Evolutionary conservation across 2,113 vertebrate species (phyloP).

Genomic region (Microtus montanus): DNA sequence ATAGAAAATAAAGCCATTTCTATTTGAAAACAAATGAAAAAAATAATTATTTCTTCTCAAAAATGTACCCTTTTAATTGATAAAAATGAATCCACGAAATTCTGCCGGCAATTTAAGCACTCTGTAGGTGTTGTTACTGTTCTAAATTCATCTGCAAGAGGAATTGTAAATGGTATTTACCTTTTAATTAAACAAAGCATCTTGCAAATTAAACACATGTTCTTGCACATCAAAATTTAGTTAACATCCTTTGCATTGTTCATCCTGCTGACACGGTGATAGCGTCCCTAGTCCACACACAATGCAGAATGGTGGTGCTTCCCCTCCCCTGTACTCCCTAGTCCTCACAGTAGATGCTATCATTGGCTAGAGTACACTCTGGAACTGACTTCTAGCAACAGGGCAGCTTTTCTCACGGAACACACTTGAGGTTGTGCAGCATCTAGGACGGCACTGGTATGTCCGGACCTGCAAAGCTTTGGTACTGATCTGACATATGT

Average conservation of each 20-base stretch:
- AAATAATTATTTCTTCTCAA: slow-evolving; percentile 72
- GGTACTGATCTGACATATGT: slow-evolving; percentile 83
- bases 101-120: slow-evolving; percentile 77
- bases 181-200: slow-evolving; percentile 88
- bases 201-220: slow-evolving; percentile 86
- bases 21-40: slow-evolving; percentile 75
- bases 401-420: slow-evolving; percentile 65
- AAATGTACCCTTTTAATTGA: slow-evolving; percentile 77
- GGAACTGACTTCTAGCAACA: slow-evolving; percentile 74
- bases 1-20: slow-evolving; percentile 73
- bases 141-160: slow-evolving; percentile 83
- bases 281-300: slow-evolving; percentile 70
- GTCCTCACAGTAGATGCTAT: slow-evolving; percentile 71
- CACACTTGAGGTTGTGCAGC: slow-evolving; percentile 74
- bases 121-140: slow-evolving; percentile 81
- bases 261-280: slow-evolving; percentile 73
- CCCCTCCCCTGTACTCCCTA: slow-evolving; percentile 57
- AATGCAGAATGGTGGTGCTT: slow-evolving; percentile 41
- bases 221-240: slow-evolving; percentile 83
- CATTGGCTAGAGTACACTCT: slow-evolving; percentile 59
- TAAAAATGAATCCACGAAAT: slow-evolving; percentile 78
- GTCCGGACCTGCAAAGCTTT: slow-evolving; percentile 82
- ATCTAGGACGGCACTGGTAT: slow-evolving; percentile 63
- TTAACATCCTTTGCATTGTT: slow-evolving; percentile 83
- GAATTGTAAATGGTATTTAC: slow-evolving; percentile 87